Percentiles rank a stretch among this genome's conserved stretches.
Evolutionary conservation across 2,797 vertebrate species (phyloP).

Genomic region (Mastacembelus armatus): DNA sequence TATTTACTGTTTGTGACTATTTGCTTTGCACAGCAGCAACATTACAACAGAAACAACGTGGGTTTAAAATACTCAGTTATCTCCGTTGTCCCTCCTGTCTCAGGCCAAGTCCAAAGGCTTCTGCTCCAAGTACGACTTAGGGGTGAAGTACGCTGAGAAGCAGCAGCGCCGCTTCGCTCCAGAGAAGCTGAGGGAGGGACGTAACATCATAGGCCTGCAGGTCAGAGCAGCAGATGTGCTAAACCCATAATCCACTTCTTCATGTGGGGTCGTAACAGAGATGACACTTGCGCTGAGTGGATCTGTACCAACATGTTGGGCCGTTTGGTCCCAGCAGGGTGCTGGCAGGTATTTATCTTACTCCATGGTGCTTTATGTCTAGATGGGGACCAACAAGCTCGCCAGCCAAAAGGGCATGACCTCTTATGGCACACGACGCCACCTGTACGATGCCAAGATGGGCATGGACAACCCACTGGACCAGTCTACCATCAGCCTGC

Average conservation of each 20-base stretch:
- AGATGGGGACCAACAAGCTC: conserved; percentile 98
- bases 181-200: conserved; percentile 91
- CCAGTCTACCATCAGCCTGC: conserved; percentile 94
- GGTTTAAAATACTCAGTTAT: conserved; percentile 37
- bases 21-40: no score
- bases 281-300: no score
- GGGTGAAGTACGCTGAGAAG: conserved; percentile 93
- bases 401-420: conserved; percentile 98
- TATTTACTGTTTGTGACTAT: no score
- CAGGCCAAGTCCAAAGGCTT: conserved; percentile 95
- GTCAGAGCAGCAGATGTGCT: conserved; percentile 67
- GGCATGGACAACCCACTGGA: conserved; percentile 91
- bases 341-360: not conserved
- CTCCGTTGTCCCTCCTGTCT: conserved; percentile 17
- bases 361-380: conserved; percentile 13
- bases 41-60: no score
- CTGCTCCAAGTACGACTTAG: conserved; percentile 87
- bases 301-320: no score
- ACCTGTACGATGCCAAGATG: conserved; percentile 93
- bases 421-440: conserved; percentile 93
- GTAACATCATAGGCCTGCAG: conserved; percentile 93
- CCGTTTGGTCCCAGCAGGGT: no score
- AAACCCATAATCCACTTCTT: not conserved
- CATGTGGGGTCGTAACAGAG: no score
- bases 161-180: conserved; percentile 91